These are phyloP conservation scores for Scaptomyza flava DNA, from an alignment of 2,888 invertebrate genomes.

Conservation along the genomic window DNA sequence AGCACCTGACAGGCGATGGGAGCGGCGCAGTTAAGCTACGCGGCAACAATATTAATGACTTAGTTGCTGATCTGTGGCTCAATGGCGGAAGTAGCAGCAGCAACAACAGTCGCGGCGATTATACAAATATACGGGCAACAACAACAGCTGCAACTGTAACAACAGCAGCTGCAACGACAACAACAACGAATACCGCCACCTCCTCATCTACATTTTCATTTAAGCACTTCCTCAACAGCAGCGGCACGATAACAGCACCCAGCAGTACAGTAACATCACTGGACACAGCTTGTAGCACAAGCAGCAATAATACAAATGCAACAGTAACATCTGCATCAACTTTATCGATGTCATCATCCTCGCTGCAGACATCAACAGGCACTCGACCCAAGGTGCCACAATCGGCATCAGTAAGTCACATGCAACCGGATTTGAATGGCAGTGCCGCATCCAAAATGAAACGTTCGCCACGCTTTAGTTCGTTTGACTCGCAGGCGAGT, in stretches of 20 bases:
- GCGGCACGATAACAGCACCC: constrained; percentile 83
- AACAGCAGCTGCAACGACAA: constrained; percentile 15
- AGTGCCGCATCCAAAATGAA: constrained; percentile 82
- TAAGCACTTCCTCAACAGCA: constrained; percentile 92
- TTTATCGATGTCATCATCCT: constrained; percentile 12
- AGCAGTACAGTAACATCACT: constrained; percentile 65
- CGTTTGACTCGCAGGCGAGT: constrained; percentile 85
- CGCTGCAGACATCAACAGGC: constrained; percentile 86
- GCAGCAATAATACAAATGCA: constrained; percentile 25
- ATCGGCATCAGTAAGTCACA: constrained; percentile 79
- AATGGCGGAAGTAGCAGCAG: constrained; percentile 39
- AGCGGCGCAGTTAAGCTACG: constrained; percentile 41
- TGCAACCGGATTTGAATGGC: constrained; percentile 65
- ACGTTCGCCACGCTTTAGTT: constrained; percentile 84
- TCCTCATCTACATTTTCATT: constrained; percentile 87
- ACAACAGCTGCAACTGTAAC: constrained; percentile 7
- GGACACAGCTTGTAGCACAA: constrained; percentile 37
- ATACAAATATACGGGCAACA: constrained; percentile 69
- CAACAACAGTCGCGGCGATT: constrained; percentile 64
- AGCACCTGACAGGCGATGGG: constrained; percentile 47
- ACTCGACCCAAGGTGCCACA: constrained; percentile 90
- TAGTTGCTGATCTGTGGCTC: constrained; percentile 77
- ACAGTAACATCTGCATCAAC: constrained; percentile 17
- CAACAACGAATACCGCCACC: constrained; percentile 11
- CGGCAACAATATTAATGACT: constrained; percentile 68